Base-by-base conservation (phyloP, 2,113 vertebrate genomes). In the Brachyistius frenatus region DNA sequence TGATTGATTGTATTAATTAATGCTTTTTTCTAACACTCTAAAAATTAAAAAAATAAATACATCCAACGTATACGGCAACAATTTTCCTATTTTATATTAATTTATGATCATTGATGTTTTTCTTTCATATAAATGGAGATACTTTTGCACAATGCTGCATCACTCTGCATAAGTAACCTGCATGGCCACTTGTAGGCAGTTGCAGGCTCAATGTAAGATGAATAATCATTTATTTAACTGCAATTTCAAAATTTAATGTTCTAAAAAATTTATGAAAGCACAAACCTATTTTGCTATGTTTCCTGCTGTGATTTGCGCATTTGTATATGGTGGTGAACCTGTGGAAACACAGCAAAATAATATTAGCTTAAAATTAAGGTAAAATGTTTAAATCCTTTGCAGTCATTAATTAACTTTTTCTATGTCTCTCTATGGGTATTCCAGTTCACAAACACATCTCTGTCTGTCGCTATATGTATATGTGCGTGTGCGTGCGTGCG, bases 111-210 rank as follows among this genome's bases (percentile, higher is more conserved):
- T 23, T 23, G 23, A 23, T 23, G 23, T 23, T 68, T 57, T 70
- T 16, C 33, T 9, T 11, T 14, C 11, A 60, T 0, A 53, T n/a
- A 50, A 52, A 36, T 50, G 30, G 50, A 67, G 2, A 1, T 58
- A 16, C 50, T 47, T 78, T 56, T 78, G 47, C 64, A 62, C 5
- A 53, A 23, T 58, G 47, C 46, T 69, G 56, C 66, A 5, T 77
- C 55, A 0, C 54, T 50, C 31, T 58, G n/a, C 47, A 30, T 56
- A 13, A 52, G 41, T 6, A 66, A 15, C 15, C 33, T 64, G 11
- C 69, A 60, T 44, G 52, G 54, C 36, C 39, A 60, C 60, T 70
- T 66, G 8, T 53, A 63, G 54, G n/a, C 55, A 46, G 47, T 53
- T 50, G 31, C 46, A 3, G 47, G 11, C 44, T 47, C 46, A 78